Evolutionary conservation across 2,113 vertebrate species (phyloP).

Genomic region (Cryptoleucopteryx plumbea): DNA sequence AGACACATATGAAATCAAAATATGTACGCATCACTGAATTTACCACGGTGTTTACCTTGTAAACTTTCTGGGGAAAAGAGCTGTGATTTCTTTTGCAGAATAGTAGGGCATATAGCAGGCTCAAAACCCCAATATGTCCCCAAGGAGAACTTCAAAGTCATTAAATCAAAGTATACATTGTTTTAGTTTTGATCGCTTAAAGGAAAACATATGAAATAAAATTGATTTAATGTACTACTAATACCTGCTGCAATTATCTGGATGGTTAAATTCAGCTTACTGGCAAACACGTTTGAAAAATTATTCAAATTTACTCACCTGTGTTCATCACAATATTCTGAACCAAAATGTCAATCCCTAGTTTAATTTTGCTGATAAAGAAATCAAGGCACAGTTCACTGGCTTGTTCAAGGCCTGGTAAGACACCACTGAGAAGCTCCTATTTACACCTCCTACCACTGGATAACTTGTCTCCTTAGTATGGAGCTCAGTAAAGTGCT

Average conservation of each 20-base stretch:
- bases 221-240: not conserved
- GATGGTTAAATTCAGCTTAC: not conserved
- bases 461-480: not conserved
- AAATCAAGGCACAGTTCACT: not conserved
- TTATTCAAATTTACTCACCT: not conserved
- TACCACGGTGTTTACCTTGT: not conserved
- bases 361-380: not conserved
- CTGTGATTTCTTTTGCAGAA: not conserved
- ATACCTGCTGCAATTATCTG: not conserved
- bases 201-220: not conserved
- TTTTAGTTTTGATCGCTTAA: not conserved
- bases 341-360: not conserved
- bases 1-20: not conserved
- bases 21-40: not conserved
- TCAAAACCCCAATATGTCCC: not conserved
- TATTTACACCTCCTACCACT: not conserved
- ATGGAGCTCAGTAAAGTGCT: not conserved
- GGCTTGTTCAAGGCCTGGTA: not conserved
- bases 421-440: not conserved
- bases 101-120: not conserved
- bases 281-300: not conserved
- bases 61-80: not conserved
- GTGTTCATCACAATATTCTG: not conserved
- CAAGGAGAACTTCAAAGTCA: not conserved
- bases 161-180: not conserved